Base-by-base conservation (phyloP, 2,797 vertebrate genomes). In the Gallirallus australis region DNA sequence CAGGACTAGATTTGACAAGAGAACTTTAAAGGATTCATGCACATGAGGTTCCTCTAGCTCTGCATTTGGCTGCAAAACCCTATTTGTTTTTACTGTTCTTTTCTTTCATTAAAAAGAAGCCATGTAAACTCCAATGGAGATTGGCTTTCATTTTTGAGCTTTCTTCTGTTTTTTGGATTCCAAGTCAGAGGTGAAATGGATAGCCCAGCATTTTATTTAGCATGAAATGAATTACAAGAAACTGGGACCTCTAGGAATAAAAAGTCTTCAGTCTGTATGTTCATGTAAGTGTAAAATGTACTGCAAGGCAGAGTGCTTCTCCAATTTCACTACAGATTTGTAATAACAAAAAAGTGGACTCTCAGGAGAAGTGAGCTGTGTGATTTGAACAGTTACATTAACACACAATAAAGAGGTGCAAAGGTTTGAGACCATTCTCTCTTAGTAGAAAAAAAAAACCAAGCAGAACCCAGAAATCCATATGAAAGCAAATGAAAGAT, bases 271-370 rank as follows among this genome's bases (percentile, higher is more conserved):
- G 57, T 65, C 72, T 82, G 11, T 64, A 72, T 75, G 63, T 80
- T 94, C 92, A 87, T 52, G 42, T 85, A 86, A 93, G 76, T 96
- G 86, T 89, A 92, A 95, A 96, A 90, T 25, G 7, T 71, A 92
- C 71, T 84, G 82, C 86, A 84, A 82, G 72, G 82, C 76, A 93
- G 68, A 93, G 39, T 95, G 80, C 80, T 89, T 89, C 89, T 90
- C 70, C 87, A 83, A 73, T 93, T 91, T 82, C 21, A 3, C 65
- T 79, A 45, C 52, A 53, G 25, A 66, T 91, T 84, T 82, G 27
- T 80, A 89, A 81, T 76, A 84, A 77, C 81, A 82, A 86, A 96
- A 86, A 84, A 69, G 28, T 57, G 50, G 47, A 61, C 71, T 85
- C 63, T 33, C 23, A 85, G 87, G 83, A 89, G 57, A 94, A 86